Base-by-base conservation (phyloP, 2,888 invertebrate species). In the Trichogramma dendrolimi region DNA sequence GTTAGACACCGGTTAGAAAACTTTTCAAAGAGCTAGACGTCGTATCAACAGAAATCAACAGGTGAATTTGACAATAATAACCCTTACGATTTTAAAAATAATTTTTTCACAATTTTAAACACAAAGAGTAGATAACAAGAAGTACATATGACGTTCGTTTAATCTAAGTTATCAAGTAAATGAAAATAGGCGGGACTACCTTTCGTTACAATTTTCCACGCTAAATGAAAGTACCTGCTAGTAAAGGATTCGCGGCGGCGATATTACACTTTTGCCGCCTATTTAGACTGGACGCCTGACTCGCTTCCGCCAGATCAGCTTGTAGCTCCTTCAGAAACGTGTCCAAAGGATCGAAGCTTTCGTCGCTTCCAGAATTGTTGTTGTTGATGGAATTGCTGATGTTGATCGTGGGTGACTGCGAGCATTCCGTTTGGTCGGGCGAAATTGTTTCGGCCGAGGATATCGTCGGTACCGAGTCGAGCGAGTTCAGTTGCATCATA, bases 341-440 rank as follows among this genome's bases (percentile, higher is more conserved):
- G 74, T 94, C 94, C 70, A 94, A 86, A 78, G 85, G 84, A 68
- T 94, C 93, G 74, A 94, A 93, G 63, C 91, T 87, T 58, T 91
- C 88, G 72, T 93, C 93, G 44, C 89, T 89, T 7, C 42, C 50
- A 14, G 14, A 5, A 47, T 44, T 61, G 27, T 51, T 49, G 11
- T 8, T 43, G 40, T 44, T 48, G 6, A 40, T 39, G 5, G 5
- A 38, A 39, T 44, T 54, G 40, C 6, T n/a, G 7, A 5, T n/a
- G 10, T 65, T 71, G 58, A 72, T 73, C 61, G 72, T 71, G 44
- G 74, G 70, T 2, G 27, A 27, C 27, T 27, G 27, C 71, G 77
- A 75, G 42, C 71, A 73, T 61, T 77, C 76, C 49, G 70, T 70
- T 62, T 77, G 75, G 57, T 76, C 80, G 69, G 73, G 66, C 46